These are phyloP conservation scores for Hymenopus coronatus DNA, from an alignment of 2,888 invertebrate species.

Conservation along the genomic window DNA sequence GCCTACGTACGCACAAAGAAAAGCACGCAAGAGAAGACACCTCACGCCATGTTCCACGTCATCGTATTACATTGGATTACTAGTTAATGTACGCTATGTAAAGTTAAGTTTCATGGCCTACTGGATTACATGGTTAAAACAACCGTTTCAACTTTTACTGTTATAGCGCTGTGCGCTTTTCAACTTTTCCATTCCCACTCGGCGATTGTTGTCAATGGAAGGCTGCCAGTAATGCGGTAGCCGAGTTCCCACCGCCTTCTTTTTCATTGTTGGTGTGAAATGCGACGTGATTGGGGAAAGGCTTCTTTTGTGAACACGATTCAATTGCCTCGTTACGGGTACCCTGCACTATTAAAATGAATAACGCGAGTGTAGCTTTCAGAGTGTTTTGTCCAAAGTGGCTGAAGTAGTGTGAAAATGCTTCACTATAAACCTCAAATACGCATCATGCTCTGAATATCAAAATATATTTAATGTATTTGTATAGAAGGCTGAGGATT, in stretches of 20 bases:
- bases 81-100: neutral
- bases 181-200: neutral
- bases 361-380: neutral
- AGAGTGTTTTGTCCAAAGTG: neutral
- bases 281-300: neutral
- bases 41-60: neutral
- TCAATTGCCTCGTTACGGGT: neutral
- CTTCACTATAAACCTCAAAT: neutral
- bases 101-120: neutral
- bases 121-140: neutral
- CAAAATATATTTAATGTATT: neutral
- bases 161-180: neutral
- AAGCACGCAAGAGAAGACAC: neutral
- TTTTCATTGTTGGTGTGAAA: neutral
- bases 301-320: neutral
- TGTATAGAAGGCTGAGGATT: too few relatives aligned
- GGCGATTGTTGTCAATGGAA: constrained; percentile 14
- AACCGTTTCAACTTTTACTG: constrained; percentile 5
- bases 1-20: too few relatives aligned
- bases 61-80: neutral
- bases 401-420: neutral
- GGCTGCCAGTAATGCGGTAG: neutral
- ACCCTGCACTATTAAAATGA: neutral
- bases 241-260: neutral
- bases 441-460: neutral